Percentiles rank a stretch among this genome's conserved stretches.
Conservation (phyloP, 2,888 invertebrate genomes). For the Lithosia quadra region DNA sequence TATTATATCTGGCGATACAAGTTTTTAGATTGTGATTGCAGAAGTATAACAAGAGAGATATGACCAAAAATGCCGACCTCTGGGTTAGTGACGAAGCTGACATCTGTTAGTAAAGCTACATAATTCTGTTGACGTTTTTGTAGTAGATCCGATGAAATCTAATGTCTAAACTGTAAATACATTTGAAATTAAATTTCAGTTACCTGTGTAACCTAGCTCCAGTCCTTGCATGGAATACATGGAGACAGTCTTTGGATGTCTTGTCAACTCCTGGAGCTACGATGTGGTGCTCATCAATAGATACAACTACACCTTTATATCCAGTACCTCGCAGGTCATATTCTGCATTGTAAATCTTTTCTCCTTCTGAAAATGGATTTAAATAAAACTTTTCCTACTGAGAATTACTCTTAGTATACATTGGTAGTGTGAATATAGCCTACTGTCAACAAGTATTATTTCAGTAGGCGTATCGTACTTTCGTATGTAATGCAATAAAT, state of each 20-base stretch:
- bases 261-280: conserved; percentile 94
- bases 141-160: too few species aligned
- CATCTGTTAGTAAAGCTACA: too few species aligned
- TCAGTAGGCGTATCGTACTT: background rate
- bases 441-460: too few species aligned
- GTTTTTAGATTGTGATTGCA: too few species aligned
- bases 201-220: conserved; percentile 88
- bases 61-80: too few species aligned
- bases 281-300: conserved; percentile 93
- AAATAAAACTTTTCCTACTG: background rate
- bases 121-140: too few species aligned
- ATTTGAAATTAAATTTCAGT: background rate
- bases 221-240: conserved; percentile 93
- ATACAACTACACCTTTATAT: conserved; percentile 92
- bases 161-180: too few species aligned
- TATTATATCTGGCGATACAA: too few species aligned
- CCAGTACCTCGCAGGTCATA: conserved; percentile 91
- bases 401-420: too few species aligned
- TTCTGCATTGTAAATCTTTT: conserved; percentile 92
- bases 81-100: too few species aligned
- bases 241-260: conserved; percentile 92
- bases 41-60: too few species aligned
- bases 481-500: background rate
- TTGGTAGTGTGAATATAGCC: too few species aligned
- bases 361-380: conserved; percentile 87